Evolutionary conservation across 2,113 vertebrate species (phyloP), one percentile per base, ranked within the genome.

Genomic region (Oryzias javanicus): DNA sequence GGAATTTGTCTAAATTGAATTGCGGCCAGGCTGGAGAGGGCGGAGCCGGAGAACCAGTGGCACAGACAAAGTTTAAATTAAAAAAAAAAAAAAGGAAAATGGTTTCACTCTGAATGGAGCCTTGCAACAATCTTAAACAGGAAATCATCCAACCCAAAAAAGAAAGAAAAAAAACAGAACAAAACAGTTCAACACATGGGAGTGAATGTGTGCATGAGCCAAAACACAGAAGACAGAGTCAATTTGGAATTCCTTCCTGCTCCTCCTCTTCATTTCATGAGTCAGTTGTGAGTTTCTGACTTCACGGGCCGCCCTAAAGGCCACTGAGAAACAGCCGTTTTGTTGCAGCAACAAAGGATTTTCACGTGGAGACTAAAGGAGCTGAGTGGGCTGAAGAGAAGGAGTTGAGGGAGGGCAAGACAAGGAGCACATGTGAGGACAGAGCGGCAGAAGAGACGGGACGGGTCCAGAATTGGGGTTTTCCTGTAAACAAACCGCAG

Each of bases 61-160:
- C 35, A 35, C 35, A 13, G 35, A 27, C 10, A 3, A 35, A 35
- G 29, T 35, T 35, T 8, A 8, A 35, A 35, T 1, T 8, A 35
- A 35, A 35, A 35, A 7, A 35, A 45, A 46, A 57, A 54, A 67
- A 18, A 40, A 45, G 60, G 47, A 70, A 78, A 85, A 79, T 20
- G 67, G 60, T 66, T 81, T 61, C 66, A 60, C 65, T 78, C 55
- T 60, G 22, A 22, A 22, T 22, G 73, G 64, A 82, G 72, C 49
- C 58, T 70, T 24, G 18, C 78, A 87, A 79, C 87, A 80, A 84
- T 80, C 84, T 86, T 10, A 0, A 72, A 86, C 87, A 88, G 87
- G 87, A 88, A 89, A 85, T 88, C 73, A 64, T 86, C 86, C 58
- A 54, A 80, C 24, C 44, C 55, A 65, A 74, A 73, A 60, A 62